Percentiles rank a stretch among this genome's conserved stretches.
Evolutionary conservation across 2,797 vertebrate species (phyloP).

Genomic region (Phalloptychus januarius): DNA sequence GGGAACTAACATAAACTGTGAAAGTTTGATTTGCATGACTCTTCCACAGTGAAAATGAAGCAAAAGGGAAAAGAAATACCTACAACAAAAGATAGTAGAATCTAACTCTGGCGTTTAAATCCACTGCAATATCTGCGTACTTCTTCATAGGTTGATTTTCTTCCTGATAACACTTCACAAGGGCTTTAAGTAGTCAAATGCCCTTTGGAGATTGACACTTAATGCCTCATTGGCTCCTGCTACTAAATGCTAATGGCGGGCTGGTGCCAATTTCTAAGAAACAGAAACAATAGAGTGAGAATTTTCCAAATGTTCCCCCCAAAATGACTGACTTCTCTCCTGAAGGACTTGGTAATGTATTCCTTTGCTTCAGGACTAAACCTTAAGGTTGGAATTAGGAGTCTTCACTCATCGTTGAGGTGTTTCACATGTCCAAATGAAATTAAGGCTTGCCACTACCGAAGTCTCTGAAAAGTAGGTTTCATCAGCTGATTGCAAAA

Average conservation of each 20-base stretch:
- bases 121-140: not conserved
- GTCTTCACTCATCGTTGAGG: conserved; percentile 29
- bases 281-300: conserved; percentile 34
- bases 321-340: conserved; percentile 25
- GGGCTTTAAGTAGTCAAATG: conserved; percentile 28
- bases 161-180: conserved; percentile 23
- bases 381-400: conserved; percentile 3
- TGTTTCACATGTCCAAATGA: conserved; percentile 36
- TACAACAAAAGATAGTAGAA: not conserved
- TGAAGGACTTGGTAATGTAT: conserved; percentile 17
- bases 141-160: not conserved
- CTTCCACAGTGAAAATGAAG: not conserved
- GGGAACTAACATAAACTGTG: not conserved
- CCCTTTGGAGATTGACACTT: conserved; percentile 35
- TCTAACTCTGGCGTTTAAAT: not conserved
- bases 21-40: not conserved
- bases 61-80: not conserved
- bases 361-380: conserved; percentile 14
- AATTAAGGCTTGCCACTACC: conserved; percentile 39
- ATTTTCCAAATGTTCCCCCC: conserved; percentile 37
- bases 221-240: conserved; percentile 46
- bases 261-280: conserved; percentile 53
- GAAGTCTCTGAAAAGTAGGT: conserved; percentile 59
- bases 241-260: conserved; percentile 41
- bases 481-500: conserved; percentile 75